These are phyloP conservation scores for Mactra quadrangularis DNA, from an alignment of 1,140 invertebrate species.

Conservation along the genomic window DNA sequence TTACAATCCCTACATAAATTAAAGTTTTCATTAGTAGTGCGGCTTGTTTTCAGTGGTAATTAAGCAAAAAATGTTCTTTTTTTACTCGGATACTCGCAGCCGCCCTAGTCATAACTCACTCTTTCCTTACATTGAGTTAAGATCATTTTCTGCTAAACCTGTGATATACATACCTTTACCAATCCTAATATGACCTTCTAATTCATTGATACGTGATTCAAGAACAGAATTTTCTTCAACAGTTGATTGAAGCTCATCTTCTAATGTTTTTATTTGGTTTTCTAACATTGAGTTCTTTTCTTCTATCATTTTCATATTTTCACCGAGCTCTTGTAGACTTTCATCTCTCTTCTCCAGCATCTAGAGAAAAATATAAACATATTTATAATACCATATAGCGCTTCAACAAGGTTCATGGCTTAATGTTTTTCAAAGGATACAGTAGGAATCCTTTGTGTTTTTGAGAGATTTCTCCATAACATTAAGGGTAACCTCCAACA, in stretches of 20 bases:
- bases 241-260: conserved; percentile 28
- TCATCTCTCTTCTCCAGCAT: neutral
- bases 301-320: conserved; percentile 26
- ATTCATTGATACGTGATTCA: neutral
- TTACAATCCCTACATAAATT: no score
- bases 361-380: conserved; percentile 1
- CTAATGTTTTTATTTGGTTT: conserved; percentile 19
- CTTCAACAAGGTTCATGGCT: neutral
- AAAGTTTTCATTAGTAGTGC: no score
- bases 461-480: no score
- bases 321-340: conserved; percentile 13
- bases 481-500: no score
- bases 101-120: no score
- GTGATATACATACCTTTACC: conserved; percentile 41
- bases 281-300: neutral
- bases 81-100: no score
- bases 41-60: no score
- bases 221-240: conserved; percentile 13
- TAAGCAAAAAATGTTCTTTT: no score
- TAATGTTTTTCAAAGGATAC: no score
- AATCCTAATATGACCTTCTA: conserved; percentile 25
- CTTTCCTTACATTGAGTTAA: no score
- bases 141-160: no score
- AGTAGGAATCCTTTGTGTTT: no score
- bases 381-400: neutral